These are phyloP conservation scores for Catharus bicknelli DNA, from an alignment of 2,113 vertebrate genomes.

Conservation along the genomic window DNA sequence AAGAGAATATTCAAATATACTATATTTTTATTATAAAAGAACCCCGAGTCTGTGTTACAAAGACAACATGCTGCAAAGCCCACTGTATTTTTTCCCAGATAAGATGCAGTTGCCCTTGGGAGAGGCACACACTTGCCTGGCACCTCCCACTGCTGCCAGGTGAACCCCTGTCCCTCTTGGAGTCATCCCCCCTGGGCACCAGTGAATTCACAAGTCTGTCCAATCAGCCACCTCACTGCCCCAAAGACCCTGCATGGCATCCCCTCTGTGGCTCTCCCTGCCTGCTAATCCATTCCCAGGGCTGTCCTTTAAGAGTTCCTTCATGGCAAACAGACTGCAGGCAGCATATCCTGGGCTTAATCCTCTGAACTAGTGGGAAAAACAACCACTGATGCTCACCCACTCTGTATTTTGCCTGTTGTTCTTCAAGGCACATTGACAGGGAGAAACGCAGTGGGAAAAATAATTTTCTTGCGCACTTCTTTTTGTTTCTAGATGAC, in stretches of 20 bases:
- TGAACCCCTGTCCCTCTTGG: fast-evolving
- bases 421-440: neutral
- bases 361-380: neutral
- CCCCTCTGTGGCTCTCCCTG: neutral
- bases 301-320: neutral
- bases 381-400: fast-evolving
- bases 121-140: neutral
- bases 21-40: neutral
- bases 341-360: neutral
- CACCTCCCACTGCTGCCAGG: neutral
- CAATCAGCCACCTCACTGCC: neutral
- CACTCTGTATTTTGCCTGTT: neutral
- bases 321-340: neutral
- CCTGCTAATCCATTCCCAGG: neutral
- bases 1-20: neutral
- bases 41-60: neutral
- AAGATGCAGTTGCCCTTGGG: neutral
- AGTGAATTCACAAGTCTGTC: fast-evolving
- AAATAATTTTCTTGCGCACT: neutral
- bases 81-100: neutral
- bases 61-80: neutral
- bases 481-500: neutral
- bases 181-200: fast-evolving
- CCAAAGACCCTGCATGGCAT: neutral
- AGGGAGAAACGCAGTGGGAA: fast-evolving